Percentiles rank a stretch among this genome's conserved stretches.
These are phyloP conservation scores for Microplitis manilae DNA, from an alignment of 2,888 invertebrate genomes.

Conservation along the genomic window DNA sequence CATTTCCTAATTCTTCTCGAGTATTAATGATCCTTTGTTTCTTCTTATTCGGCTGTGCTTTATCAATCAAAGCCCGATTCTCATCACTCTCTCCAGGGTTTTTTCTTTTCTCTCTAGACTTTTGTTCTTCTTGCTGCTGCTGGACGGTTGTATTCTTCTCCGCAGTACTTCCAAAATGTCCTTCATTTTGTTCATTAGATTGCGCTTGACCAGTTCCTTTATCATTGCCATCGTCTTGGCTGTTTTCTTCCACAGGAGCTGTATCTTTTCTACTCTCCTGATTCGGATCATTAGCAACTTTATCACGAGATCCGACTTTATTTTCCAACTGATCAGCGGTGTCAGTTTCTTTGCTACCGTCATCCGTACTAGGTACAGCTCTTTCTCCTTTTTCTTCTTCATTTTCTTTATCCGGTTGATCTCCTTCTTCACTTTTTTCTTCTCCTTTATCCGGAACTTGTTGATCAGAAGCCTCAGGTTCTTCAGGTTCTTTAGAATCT, in stretches of 20 bases:
- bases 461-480: conserved; percentile 60
- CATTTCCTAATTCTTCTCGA: conserved; percentile 71
- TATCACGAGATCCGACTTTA: conserved; percentile 67
- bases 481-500: conserved; percentile 56
- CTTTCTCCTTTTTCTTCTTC: conserved; percentile 59
- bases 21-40: conserved; percentile 76
- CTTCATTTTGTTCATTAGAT: conserved; percentile 80
- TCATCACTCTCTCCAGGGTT: conserved; percentile 84
- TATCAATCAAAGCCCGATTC: conserved; percentile 80
- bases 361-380: conserved; percentile 64
- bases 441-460: conserved; percentile 65
- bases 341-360: conserved; percentile 66
- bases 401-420: conserved; percentile 68
- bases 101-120: conserved; percentile 76
- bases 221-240: conserved; percentile 76
- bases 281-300: conserved; percentile 72
- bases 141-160: conserved; percentile 68
- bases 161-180: conserved; percentile 76
- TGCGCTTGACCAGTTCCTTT: conserved; percentile 84
- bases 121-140: conserved; percentile 69
- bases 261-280: conserved; percentile 70
- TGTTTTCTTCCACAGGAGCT: conserved; percentile 71
- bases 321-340: conserved; percentile 73
- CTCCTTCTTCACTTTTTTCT: conserved; percentile 71
- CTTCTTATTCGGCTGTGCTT: conserved; percentile 78